Evolutionary conservation across 1,140 invertebrate genomes (phyloP), one percentile per base, ranked within the genome.

Genomic region (Drosophila bipectinata): DNA sequence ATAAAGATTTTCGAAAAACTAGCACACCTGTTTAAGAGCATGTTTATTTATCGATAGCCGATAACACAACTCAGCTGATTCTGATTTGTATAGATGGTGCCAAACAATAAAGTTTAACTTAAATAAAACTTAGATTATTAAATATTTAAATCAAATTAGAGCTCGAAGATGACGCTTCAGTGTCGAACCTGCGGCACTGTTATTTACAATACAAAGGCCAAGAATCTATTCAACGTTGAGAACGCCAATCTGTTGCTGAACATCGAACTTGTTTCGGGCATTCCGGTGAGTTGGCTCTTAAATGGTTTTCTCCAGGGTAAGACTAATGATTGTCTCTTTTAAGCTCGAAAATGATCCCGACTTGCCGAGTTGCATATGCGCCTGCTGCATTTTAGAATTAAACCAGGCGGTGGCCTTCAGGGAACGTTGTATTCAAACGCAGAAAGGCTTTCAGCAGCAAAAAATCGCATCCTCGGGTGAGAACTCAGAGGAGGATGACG

Each of bases 191-290:
- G 82, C 18, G 77, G 18, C 18, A 62, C 49, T 15, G 45, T 78
- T n/a, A 87, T 87, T 26, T 85, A 87, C n/a, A 78, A 81, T 5
- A 53, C 39, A 4, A 78, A 77, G 14, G 64, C 83, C 3, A 82
- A 68, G 8, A 79, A 87, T 69, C 71, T 87, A 3, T 87, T 87
- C 18, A 21, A 58, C 1, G 24, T n/a, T 0, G 55, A 76, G 8
- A 82, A 79, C 47, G 52, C 51, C 3, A 41, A 55, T 41, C 15
- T 79, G 8, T 41, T 87, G 18, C 15, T 51, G 32, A 64, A 82
- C 34, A 56, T 87, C 30, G 8, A 59, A 48, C 39, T 66, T 9
- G 18, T 87, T 4, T 21, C 59, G 32, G 83, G 78, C 6, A 61
- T 48, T 0, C 10, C n/a, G 52, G 79, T 83, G 55, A 75, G 24